A percentile compares a stretch with the other conserved stretches of the same genome.
These are phyloP conservation scores for Antheraea yamamai DNA, from an alignment of 2,888 invertebrate species.

Conservation along the genomic window DNA sequence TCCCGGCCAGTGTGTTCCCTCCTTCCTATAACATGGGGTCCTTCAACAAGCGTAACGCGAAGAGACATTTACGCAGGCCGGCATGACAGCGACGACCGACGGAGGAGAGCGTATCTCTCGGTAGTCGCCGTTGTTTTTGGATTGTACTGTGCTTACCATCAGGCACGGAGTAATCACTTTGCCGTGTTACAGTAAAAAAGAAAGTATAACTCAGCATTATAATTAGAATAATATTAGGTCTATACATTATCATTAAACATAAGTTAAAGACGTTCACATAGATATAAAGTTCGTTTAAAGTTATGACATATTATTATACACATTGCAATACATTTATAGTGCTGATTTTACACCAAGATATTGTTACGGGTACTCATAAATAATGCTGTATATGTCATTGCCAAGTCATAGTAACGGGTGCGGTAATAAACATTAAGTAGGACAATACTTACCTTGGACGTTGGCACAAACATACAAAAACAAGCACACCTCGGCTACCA, in stretches of 20 bases:
- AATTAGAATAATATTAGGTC: neutral
- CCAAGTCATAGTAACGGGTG: conserved; percentile 21
- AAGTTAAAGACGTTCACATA: neutral
- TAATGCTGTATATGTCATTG: conserved; percentile 21
- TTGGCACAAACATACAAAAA: conserved; percentile 8
- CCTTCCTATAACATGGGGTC: too few relatives aligned
- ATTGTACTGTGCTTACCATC: too few relatives aligned
- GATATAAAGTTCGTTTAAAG: neutral
- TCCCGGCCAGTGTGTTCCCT: too few relatives aligned
- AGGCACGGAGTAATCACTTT: too few relatives aligned
- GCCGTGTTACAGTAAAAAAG: too few relatives aligned
- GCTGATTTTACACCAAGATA: neutral
- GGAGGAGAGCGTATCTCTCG: too few relatives aligned
- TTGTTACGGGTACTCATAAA: conserved; percentile 9
- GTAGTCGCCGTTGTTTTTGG: too few relatives aligned
- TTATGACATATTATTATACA: neutral
- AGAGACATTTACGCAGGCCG: too few relatives aligned
- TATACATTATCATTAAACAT: neutral
- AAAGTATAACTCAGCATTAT: neutral
- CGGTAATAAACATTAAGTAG: conserved; percentile 19
- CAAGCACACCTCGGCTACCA: neutral
- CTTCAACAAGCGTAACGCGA: too few relatives aligned
- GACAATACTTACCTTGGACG: conserved; percentile 18
- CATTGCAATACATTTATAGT: neutral
- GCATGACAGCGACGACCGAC: too few relatives aligned